Evolutionary conservation across 2,797 vertebrate species (phyloP).

Genomic region (Heterohyrax brucei): DNA sequence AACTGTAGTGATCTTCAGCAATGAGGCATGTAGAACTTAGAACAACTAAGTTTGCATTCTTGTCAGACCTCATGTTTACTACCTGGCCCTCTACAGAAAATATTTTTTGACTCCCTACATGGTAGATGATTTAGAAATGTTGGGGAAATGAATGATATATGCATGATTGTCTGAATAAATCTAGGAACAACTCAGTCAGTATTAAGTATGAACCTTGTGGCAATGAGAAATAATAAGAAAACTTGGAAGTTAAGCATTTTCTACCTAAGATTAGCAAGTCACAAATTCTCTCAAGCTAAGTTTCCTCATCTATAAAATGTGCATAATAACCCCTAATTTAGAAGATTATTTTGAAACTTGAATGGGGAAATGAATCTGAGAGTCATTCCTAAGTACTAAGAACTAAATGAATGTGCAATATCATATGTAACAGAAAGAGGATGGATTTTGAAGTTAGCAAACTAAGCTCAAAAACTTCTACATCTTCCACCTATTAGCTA

Average conservation of each 20-base stretch:
- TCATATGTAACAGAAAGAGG: background rate
- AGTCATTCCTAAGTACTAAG: background rate
- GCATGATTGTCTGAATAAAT: background rate
- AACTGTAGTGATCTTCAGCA: no score
- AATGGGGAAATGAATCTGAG: background rate
- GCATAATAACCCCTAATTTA: background rate
- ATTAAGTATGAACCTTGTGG: background rate
- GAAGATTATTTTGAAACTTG: background rate
- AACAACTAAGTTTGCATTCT: no score
- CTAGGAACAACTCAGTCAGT: background rate
- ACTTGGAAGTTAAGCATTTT: conserved; percentile 34
- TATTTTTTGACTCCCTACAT: background rate
- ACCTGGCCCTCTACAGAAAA: background rate
- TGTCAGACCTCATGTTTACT: background rate
- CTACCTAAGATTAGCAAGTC: conserved; percentile 21
- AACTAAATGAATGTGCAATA: background rate
- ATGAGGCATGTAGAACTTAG: no score
- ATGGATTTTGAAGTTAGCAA: background rate
- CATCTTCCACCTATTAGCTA: background rate
- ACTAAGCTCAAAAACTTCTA: background rate
- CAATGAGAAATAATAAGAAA: background rate
- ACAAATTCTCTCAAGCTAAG: background rate
- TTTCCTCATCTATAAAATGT: background rate
- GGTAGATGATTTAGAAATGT: background rate
- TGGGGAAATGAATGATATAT: conserved; percentile 11